phyloP scores from a whole-genome alignment of 1,140 invertebrate genomes.

The Mercenaria mercenaria region DNA sequence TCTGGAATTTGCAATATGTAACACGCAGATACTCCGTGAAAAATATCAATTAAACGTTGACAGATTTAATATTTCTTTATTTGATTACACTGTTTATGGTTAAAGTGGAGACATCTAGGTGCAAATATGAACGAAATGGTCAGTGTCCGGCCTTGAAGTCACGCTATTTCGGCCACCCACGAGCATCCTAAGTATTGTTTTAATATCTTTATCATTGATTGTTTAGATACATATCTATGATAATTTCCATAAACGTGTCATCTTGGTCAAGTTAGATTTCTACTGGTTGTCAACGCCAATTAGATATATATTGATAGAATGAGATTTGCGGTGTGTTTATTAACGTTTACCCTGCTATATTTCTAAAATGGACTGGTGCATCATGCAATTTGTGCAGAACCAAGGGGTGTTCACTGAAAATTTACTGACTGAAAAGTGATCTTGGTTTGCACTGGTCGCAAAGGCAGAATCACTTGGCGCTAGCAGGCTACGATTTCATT shows the following conservation, averaged over 20 bases:
- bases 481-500: too few relatives aligned
- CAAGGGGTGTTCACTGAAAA: too few relatives aligned
- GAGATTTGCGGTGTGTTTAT: too few relatives aligned
- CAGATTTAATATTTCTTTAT: not conserved
- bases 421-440: too few relatives aligned
- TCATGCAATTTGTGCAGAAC: too few relatives aligned
- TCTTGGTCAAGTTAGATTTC: not conserved
- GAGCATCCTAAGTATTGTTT: not conserved
- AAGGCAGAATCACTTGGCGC: too few relatives aligned
- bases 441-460: too few relatives aligned
- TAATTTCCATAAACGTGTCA: constrained; percentile 6
- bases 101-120: not conserved
- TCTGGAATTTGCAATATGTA: not conserved
- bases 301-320: not conserved
- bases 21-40: not conserved
- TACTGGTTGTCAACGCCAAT: not conserved
- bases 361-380: too few relatives aligned
- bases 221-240: not conserved
- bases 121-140: not conserved
- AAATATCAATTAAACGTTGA: not conserved
- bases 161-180: not conserved
- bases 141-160: not conserved
- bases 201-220: not conserved
- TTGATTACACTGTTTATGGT: not conserved
- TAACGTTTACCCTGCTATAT: too few relatives aligned